phyloP scores from a whole-genome alignment of 2,797 vertebrate genomes.

The Lagodon rhomboides region DNA sequence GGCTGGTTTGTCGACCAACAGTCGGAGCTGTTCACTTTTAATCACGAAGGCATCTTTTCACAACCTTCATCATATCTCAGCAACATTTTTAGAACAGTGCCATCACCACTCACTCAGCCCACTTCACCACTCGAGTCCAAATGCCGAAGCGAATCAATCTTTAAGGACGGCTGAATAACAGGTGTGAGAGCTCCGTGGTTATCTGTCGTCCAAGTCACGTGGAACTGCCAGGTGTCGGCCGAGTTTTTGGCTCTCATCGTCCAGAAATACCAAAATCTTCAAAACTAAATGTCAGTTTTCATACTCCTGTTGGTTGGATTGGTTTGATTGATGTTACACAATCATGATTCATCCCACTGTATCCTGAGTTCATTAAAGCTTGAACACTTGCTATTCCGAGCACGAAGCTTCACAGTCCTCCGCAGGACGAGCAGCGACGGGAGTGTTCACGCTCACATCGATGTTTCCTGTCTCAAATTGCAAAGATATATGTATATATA shows the following conservation, averaged over 20 bases:
- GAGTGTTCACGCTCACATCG: neutral
- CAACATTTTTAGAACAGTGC: neutral
- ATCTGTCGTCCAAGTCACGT: neutral
- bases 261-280: conserved; percentile 14
- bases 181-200: neutral
- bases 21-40: neutral
- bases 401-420: conserved; percentile 23
- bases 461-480: neutral
- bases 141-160: conserved; percentile 1
- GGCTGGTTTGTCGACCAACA: neutral
- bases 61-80: neutral
- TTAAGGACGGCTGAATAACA: neutral
- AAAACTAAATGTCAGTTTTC: conserved; percentile 11
- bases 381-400: conserved; percentile 31
- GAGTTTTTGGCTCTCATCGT: neutral
- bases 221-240: neutral
- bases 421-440: neutral
- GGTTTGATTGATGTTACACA: conserved; percentile 52
- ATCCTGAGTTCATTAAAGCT: conserved; percentile 40
- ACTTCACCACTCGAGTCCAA: neutral
- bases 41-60: neutral
- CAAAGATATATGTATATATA: neutral
- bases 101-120: neutral
- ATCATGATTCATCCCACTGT: conserved; percentile 30
- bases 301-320: neutral